Percentiles rank a stretch among this genome's conserved stretches.
Conservation (phyloP, 2,113 vertebrate genomes). For the Anolis sagrei region DNA sequence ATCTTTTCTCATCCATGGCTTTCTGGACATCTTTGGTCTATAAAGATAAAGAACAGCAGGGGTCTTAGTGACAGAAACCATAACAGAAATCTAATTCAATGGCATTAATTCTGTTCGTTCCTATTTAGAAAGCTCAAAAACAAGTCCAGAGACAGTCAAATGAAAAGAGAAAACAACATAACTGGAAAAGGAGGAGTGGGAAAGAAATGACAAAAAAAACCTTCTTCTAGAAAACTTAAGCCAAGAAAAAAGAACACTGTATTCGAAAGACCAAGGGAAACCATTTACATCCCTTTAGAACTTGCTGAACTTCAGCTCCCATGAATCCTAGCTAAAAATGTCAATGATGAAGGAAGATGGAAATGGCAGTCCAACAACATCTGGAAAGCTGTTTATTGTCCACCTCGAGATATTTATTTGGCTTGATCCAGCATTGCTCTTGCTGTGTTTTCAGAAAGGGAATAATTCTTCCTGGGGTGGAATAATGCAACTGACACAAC, state of each 20-base stretch:
- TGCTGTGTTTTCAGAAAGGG: background rate
- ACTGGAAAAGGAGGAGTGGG: background rate
- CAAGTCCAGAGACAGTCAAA: too few relatives aligned
- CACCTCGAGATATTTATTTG: background rate
- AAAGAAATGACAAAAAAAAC: background rate
- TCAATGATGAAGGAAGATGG: background rate
- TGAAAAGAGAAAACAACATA: background rate
- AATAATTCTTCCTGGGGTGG: background rate
- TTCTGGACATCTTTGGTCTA: conserved; percentile 91
- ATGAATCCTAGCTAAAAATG: background rate
- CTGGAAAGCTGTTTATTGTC: background rate
- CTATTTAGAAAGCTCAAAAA: background rate
- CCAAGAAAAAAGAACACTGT: background rate
- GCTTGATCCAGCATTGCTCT: background rate
- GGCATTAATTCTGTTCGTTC: background rate
- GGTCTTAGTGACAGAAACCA: background rate
- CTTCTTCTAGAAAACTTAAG: background rate
- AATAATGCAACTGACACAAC: background rate
- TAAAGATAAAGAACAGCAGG: background rate
- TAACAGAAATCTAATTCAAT: background rate
- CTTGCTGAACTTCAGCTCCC: background rate
- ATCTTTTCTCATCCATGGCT: conserved; percentile 92
- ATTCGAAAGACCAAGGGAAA: background rate
- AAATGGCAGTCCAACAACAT: background rate
- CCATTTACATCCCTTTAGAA: background rate